phyloP scores from a whole-genome alignment of 2,113 vertebrate species.

The Oxygymnocypris stewartii region DNA sequence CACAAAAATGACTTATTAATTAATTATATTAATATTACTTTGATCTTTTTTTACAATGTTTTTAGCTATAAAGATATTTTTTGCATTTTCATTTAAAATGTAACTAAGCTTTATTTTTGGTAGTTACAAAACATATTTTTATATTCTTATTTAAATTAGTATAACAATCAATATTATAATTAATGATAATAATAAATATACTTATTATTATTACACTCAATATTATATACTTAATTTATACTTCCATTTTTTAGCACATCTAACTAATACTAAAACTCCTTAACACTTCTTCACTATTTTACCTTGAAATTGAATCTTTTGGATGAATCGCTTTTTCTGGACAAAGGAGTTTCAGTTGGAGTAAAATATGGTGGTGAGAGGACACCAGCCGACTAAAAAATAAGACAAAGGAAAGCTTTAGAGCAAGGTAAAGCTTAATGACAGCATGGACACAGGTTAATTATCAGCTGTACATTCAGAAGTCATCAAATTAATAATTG shows the following conservation, averaged over 20 bases:
- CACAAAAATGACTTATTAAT: too few species aligned
- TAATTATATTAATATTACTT: too few species aligned
- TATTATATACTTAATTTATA: neutral
- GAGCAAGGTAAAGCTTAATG: neutral
- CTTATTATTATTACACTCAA: neutral
- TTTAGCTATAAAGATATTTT: too few species aligned
- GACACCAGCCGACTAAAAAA: constrained; percentile 71
- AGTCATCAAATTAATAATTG: neutral
- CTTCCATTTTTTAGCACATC: neutral
- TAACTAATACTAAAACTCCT: neutral
- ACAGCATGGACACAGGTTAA: neutral
- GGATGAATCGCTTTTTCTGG: constrained; percentile 79
- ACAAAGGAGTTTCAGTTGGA: constrained; percentile 77
- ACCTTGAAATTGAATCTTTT: constrained; percentile 60
- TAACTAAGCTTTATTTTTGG: neutral
- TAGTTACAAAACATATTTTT: neutral
- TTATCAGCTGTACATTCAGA: neutral
- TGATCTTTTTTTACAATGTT: too few species aligned
- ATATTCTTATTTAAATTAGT: neutral
- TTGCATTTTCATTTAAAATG: neutral
- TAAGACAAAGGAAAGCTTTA: neutral
- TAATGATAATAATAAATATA: neutral
- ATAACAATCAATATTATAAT: neutral
- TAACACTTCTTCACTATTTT: neutral
- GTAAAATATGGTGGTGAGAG: constrained; percentile 71